A percentile compares a stretch with the other conserved stretches of the same genome.
Conservation (phyloP, 2,113 vertebrate genomes). For the Dascyllus trimaculatus region DNA sequence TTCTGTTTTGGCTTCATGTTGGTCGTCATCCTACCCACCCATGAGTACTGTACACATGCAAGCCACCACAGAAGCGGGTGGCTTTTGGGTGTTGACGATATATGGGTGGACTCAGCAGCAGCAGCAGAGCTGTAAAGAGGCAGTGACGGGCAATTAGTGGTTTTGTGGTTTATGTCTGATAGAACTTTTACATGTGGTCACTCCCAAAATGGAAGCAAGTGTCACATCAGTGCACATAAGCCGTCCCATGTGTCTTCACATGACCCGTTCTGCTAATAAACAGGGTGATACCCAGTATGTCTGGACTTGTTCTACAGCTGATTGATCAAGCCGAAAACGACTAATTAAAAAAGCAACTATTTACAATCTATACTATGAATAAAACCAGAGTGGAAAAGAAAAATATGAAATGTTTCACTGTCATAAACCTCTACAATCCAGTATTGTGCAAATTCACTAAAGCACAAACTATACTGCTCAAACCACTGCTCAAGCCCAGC, state of each 20-base stretch:
- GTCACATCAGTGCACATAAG: conserved; percentile 37
- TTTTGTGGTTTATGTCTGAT: conserved; percentile 60
- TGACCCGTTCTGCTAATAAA: neutral
- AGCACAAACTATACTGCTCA: conserved; percentile 27
- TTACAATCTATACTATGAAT: neutral
- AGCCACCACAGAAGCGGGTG: conserved; percentile 60
- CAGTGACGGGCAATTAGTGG: conserved; percentile 71
- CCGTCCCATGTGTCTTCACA: conserved; percentile 8
- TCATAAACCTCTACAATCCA: neutral
- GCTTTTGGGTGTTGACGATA: conserved; percentile 67
- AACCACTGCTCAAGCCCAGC: conserved; percentile 19
- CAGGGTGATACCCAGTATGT: neutral
- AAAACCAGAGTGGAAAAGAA: no score
- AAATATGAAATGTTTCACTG: no score
- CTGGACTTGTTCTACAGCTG: conserved; percentile 13
- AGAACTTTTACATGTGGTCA: conserved; percentile 71
- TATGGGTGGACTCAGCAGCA: conserved; percentile 52
- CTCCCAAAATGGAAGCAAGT: conserved; percentile 64
- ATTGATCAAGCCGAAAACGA: conserved; percentile 3
- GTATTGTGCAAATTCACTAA: conserved; percentile 9
- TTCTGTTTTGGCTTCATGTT: conserved; percentile 50
- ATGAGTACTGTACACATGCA: conserved; percentile 61
- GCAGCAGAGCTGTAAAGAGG: conserved; percentile 58
- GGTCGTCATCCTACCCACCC: conserved; percentile 43
- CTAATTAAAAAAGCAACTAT: neutral